These are phyloP conservation scores for Adelges cooleyi DNA, from an alignment of 1,140 invertebrate species.

Conservation along the genomic window DNA sequence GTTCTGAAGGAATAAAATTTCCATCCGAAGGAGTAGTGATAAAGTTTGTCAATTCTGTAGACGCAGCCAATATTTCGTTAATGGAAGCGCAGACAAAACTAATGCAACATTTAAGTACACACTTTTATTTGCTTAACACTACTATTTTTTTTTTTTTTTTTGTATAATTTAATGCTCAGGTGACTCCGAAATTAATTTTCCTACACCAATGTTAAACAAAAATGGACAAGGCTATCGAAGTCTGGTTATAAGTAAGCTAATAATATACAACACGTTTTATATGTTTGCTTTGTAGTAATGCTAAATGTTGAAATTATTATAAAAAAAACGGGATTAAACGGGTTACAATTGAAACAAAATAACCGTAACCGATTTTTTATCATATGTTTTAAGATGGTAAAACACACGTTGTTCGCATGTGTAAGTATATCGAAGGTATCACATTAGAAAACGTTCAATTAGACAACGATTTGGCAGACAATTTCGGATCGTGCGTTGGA, in stretches of 20 bases:
- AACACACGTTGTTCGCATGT: neutral
- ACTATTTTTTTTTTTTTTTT: no score
- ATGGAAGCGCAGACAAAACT: slow-evolving; percentile 11
- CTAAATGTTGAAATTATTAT: neutral
- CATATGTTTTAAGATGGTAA: slow-evolving; percentile 7
- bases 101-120: neutral
- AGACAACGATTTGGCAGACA: neutral
- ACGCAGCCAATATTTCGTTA: neutral
- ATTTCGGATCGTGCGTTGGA: slow-evolving; percentile 13
- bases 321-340: neutral
- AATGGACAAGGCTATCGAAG: neutral
- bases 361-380: no score
- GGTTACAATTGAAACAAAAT: neutral
- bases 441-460: neutral
- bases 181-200: neutral
- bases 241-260: neutral
- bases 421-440: slow-evolving; percentile 4
- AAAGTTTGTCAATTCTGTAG: slow-evolving; percentile 9
- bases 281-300: neutral
- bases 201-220: slow-evolving; percentile 1
- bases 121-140: no score
- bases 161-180: no score
- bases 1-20: slow-evolving; percentile 6
- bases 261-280: neutral
- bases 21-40: slow-evolving; percentile 1